Evolutionary conservation across 2,113 vertebrate genomes (phyloP).

Genomic region (Columba livia): DNA sequence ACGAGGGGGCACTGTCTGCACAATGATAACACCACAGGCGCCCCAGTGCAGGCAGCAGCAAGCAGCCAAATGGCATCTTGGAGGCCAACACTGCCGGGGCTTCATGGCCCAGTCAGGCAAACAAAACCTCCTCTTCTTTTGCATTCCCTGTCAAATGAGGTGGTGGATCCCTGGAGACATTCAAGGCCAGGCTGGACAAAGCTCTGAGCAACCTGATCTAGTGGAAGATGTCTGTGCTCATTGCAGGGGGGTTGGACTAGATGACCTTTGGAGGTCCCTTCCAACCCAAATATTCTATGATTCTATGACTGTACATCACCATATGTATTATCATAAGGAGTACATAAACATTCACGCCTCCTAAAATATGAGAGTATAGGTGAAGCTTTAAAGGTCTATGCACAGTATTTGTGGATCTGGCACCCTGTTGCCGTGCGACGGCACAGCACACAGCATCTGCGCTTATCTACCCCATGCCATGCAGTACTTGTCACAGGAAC

Average conservation of each 20-base stretch:
- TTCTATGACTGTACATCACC: not conserved
- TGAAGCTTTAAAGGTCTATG: not conserved
- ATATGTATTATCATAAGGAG: not conserved
- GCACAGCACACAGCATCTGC: not conserved
- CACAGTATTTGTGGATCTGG: not conserved
- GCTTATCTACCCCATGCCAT: not conserved
- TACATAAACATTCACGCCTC: not conserved
- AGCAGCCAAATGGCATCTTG: not conserved
- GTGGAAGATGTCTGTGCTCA: no score
- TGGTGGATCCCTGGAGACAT: no score
- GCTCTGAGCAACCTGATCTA: no score
- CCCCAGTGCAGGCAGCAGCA: rapidly evolving
- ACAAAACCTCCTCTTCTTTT: not conserved
- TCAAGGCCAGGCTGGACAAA: no score
- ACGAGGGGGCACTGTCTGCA: not conserved
- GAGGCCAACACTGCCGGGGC: rapidly evolving
- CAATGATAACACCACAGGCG: not conserved
- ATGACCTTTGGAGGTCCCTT: no score
- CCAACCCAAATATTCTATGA: no score
- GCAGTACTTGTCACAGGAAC: not conserved
- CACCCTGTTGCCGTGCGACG: not conserved
- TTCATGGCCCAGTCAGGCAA: not conserved
- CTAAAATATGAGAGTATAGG: not conserved
- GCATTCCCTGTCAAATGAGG: not conserved
- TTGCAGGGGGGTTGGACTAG: no score